Base-by-base conservation (phyloP, 2,113 vertebrate species). In the Eudyptes chrysolophus region DNA sequence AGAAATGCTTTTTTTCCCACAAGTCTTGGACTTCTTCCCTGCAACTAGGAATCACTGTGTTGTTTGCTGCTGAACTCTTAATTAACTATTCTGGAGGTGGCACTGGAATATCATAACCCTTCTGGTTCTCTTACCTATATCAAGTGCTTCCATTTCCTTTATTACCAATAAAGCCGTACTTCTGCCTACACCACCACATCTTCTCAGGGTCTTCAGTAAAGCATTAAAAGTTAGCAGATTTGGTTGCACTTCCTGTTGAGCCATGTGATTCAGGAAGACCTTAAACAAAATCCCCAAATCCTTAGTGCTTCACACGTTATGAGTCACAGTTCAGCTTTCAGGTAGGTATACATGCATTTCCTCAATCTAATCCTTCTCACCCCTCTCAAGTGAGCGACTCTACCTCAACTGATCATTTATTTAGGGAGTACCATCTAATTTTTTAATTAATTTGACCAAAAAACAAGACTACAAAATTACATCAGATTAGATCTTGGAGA, bases 221-320 rank as follows among this genome's bases (percentile, higher is more conserved):
- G 97, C 94, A 92, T 99, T 99, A 61, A 99, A 99, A 8, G 99
- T 99, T 24, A 98, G 97, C 46, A 99, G 95, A 92, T 98, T 99
- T 38, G 99, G 99, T 38, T 96, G 98, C 46, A 99, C 98, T 5
- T 99, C 98, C 97, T 99, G 99, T 24, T 99, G 97, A 68, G 62
- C 98, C 99, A 99, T 99, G 48, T 99, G 99, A 40, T 97, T 99
- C 96, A 99, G 79, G 54, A 99, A 96, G 22, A 99, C 99, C 99
- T 99, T 74, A 89, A 97, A 91, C 6, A 81, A 89, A 81, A 95
- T 1, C 2, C 27, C 51, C 15, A 93, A 83, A 89, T 51, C 26
- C 44, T 94, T 58, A 90, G 52, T 34, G 22, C 11, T 42, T 49
- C 26, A 42, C 18, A 36, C 1, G 1, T 55, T 58, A 61, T 1